Percentiles rank a stretch among this genome's conserved stretches.
Evolutionary conservation across 2,888 invertebrate genomes (phyloP).

Genomic region (Phaonia tiefii): DNA sequence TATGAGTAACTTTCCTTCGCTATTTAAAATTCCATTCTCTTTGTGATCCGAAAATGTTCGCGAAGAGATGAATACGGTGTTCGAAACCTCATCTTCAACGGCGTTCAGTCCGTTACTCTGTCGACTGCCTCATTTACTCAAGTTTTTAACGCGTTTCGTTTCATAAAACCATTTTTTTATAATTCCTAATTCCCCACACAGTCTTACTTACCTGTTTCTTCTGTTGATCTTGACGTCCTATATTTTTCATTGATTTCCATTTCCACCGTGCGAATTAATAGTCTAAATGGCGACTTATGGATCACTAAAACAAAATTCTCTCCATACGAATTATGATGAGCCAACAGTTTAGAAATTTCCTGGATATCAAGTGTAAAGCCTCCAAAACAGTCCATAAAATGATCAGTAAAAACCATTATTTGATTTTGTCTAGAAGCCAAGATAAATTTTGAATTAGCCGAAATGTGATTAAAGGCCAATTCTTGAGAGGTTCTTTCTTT

Average conservation of each 20-base stretch:
- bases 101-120: too few species aligned
- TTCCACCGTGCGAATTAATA: constrained; percentile 74
- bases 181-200: too few species aligned
- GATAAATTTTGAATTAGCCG: constrained; percentile 71
- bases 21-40: too few species aligned
- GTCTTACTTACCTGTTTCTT: constrained; percentile 61
- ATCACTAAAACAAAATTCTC: constrained; percentile 72
- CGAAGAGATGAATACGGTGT: too few species aligned
- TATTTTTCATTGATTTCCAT: constrained; percentile 66
- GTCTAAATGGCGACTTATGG: constrained; percentile 66
- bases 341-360: constrained; percentile 69
- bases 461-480: constrained; percentile 72
- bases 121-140: too few species aligned
- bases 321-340: constrained; percentile 70
- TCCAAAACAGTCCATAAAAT: constrained; percentile 75
- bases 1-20: too few species aligned
- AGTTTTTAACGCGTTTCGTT: too few species aligned
- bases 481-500: constrained; percentile 71
- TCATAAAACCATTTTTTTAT: too few species aligned
- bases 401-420: constrained; percentile 73
- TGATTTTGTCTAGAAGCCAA: constrained; percentile 71
- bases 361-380: constrained; percentile 70
- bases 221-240: constrained; percentile 36
- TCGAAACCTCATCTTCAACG: too few species aligned
- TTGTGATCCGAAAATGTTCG: too few species aligned